phyloP scores from a whole-genome alignment of 1,140 invertebrate species.

The Colletes gigas region DNA sequence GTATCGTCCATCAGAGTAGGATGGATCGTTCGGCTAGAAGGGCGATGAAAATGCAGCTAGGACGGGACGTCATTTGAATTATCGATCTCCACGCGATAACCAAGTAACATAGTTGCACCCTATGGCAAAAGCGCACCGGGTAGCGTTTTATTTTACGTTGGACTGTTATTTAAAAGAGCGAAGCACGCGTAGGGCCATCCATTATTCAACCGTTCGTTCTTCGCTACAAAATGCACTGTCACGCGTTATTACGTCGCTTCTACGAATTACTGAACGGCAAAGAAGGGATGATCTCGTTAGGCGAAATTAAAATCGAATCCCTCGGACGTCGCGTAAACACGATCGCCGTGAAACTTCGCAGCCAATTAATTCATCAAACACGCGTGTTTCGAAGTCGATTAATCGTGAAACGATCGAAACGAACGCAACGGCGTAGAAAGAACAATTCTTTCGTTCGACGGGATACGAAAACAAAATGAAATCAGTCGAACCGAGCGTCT shows the following conservation, averaged over 20 bases:
- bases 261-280: slow-evolving; percentile 1
- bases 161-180: not conserved
- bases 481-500: too few relatives aligned
- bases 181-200: not conserved
- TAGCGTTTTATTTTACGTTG: not conserved
- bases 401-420: not conserved
- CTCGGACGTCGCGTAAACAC: not conserved
- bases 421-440: too few relatives aligned
- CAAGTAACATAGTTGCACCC: not conserved
- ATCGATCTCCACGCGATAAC: not conserved
- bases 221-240: not conserved
- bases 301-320: slow-evolving; percentile 12
- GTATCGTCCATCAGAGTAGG: too few relatives aligned
- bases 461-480: too few relatives aligned
- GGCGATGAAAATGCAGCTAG: too few relatives aligned
- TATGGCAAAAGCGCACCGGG: not conserved
- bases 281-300: slow-evolving; percentile 21
- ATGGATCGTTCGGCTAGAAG: too few relatives aligned
- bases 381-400: not conserved
- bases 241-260: slow-evolving; percentile 10
- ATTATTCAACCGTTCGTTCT: slow-evolving; percentile 21
- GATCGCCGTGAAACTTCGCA: not conserved
- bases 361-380: not conserved
- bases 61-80: too few relatives aligned
- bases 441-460: too few relatives aligned